These are phyloP conservation scores for Monodelphis domestica DNA, from an alignment of 2,797 vertebrate genomes.

Conservation along the genomic window DNA sequence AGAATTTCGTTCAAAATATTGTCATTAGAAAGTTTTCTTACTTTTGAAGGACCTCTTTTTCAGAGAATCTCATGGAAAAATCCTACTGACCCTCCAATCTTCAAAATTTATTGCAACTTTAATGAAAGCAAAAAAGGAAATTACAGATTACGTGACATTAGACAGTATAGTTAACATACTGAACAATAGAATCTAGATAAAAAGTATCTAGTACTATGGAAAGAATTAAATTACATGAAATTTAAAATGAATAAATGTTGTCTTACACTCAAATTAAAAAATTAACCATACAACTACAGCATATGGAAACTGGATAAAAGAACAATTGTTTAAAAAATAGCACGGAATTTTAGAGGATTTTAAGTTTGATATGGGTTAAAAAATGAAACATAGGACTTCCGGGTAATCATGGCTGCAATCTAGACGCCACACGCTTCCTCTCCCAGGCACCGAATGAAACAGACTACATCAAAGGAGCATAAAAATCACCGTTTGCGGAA, in stretches of 20 bases:
- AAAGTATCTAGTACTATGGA: background rate
- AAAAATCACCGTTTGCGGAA: too few species aligned
- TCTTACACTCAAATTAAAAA: background rate
- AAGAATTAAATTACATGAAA: background rate
- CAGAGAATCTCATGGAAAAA: background rate
- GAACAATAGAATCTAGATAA: background rate
- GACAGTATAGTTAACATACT: background rate
- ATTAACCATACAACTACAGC: background rate
- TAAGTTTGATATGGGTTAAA: background rate
- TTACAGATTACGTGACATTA: background rate
- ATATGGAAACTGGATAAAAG: background rate
- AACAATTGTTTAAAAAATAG: background rate
- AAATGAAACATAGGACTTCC: too few species aligned
- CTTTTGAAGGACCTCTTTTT: background rate
- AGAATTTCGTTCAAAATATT: background rate
- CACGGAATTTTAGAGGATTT: background rate
- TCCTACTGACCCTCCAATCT: background rate
- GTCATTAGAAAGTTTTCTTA: background rate
- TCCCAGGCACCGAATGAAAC: too few species aligned
- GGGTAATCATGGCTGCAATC: too few species aligned
- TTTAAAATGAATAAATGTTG: background rate
- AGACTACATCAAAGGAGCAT: too few species aligned
- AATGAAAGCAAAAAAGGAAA: background rate
- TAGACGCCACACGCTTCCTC: too few species aligned
- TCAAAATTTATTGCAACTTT: background rate